A percentile compares a stretch with the other conserved stretches of the same genome.
These are phyloP conservation scores for Brachylomia viminalis DNA, from an alignment of 2,888 invertebrate species.

Conservation along the genomic window DNA sequence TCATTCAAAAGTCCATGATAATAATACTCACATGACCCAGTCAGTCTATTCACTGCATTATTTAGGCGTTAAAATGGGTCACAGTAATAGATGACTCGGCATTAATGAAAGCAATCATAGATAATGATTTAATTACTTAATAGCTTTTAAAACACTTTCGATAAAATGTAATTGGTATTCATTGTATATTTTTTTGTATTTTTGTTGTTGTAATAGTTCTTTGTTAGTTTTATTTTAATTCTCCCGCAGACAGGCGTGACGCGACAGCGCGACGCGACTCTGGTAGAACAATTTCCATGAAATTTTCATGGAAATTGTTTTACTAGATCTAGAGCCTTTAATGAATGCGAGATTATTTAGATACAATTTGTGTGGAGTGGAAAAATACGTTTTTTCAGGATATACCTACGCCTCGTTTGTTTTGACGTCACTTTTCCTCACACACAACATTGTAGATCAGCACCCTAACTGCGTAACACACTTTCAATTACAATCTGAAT, in stretches of 20 bases:
- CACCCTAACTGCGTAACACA: too few relatives aligned
- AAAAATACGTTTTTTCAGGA: neutral
- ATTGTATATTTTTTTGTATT: too few relatives aligned
- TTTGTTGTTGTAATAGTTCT: too few relatives aligned
- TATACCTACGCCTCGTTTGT: neutral
- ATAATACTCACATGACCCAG: slow-evolving; percentile 14
- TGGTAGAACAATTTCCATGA: too few relatives aligned
- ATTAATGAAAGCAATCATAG: slow-evolving; percentile 54
- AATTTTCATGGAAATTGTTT: too few relatives aligned
- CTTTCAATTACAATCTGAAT: too few relatives aligned
- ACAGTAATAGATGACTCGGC: slow-evolving; percentile 49
- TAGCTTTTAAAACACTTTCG: slow-evolving; percentile 54
- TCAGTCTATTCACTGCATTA: slow-evolving; percentile 26
- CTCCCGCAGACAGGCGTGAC: too few relatives aligned
- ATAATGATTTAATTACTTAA: slow-evolving; percentile 67
- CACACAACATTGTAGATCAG: neutral
- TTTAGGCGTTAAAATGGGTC: slow-evolving; percentile 53
- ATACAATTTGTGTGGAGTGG: neutral
- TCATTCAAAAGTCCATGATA: slow-evolving; percentile 5
- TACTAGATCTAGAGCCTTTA: too few relatives aligned
- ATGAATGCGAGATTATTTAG: neutral
- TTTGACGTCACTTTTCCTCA: neutral
- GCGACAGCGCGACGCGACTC: too few relatives aligned
- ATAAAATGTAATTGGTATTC: slow-evolving; percentile 49
- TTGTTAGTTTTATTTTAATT: slow-evolving; percentile 25